A percentile compares a stretch with the other conserved stretches of the same genome.
Conservation (phyloP, 2,888 invertebrate species). For the Chloroclystis v-ata region DNA sequence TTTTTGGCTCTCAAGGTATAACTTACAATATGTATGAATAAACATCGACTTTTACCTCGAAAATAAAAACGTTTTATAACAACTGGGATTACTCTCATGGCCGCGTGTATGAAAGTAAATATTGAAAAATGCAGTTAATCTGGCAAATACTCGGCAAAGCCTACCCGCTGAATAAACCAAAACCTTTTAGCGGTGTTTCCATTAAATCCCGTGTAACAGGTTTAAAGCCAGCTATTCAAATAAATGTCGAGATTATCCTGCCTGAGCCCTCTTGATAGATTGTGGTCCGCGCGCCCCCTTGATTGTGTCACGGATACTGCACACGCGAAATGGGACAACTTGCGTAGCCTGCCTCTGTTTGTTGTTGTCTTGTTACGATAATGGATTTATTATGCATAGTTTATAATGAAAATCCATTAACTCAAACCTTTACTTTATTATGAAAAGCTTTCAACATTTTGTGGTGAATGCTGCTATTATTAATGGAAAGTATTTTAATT, state of each 20-base stretch:
- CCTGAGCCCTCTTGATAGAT: slow-evolving; percentile 19
- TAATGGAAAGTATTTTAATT: too few species aligned
- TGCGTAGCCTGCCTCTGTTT: not conserved
- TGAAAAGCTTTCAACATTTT: not conserved
- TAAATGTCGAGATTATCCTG: slow-evolving; percentile 20
- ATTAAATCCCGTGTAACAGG: slow-evolving; percentile 16
- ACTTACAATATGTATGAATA: too few species aligned
- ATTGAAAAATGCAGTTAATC: not conserved
- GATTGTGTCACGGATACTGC: slow-evolving; percentile 15
- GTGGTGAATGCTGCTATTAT: not conserved
- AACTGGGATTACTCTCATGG: too few species aligned
- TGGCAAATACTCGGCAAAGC: not conserved
- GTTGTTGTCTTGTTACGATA: slow-evolving; percentile 6
- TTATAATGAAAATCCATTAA: slow-evolving; percentile 4
- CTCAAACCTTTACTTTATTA: not conserved
- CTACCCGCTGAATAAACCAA: slow-evolving; percentile 2
- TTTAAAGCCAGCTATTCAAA: slow-evolving; percentile 16
- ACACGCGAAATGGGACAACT: slow-evolving; percentile 9
- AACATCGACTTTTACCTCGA: too few species aligned
- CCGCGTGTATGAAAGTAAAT: too few species aligned
- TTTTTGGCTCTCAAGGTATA: too few species aligned
- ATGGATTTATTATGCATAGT: slow-evolving; percentile 1
- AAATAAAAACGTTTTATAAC: too few species aligned
- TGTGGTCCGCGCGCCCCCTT: slow-evolving; percentile 9
- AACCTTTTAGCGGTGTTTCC: slow-evolving; percentile 12